Percentiles rank a stretch among this genome's conserved stretches.
These are phyloP conservation scores for Acanthosoma haemorrhoidale DNA, from an alignment of 2,888 invertebrate genomes.

Conservation along the genomic window DNA sequence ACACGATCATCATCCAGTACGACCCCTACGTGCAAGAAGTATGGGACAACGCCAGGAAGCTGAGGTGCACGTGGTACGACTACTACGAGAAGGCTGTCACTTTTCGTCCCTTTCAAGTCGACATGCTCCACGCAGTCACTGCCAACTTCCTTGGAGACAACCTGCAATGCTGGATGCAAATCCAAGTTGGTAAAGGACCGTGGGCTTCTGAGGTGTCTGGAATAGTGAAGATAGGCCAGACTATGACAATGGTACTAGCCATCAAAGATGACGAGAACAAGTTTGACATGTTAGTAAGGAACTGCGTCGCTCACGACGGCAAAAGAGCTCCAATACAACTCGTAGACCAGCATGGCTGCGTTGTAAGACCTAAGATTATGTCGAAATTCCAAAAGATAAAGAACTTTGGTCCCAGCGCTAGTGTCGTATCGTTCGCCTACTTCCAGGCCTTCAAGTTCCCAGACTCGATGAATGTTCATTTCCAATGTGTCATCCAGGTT, in stretches of 20 bases:
- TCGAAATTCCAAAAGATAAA: conserved; percentile 90
- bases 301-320: conserved; percentile 91
- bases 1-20: conserved; percentile 88
- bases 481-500: conserved; percentile 91
- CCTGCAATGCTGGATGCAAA: conserved; percentile 96
- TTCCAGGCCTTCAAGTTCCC: conserved; percentile 96
- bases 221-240: conserved; percentile 89
- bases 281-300: conserved; percentile 90
- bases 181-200: conserved; percentile 89
- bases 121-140: conserved; percentile 89
- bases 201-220: conserved; percentile 95
- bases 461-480: conserved; percentile 93
- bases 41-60: conserved; percentile 89
- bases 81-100: conserved; percentile 93
- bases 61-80: conserved; percentile 92
- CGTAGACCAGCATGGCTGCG: conserved; percentile 88
- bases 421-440: conserved; percentile 84
- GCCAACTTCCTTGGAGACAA: conserved; percentile 94
- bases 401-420: conserved; percentile 89
- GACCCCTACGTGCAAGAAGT: conserved; percentile 88
- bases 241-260: conserved; percentile 93
- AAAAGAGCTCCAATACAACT: conserved; percentile 88
- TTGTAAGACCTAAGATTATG: conserved; percentile 87
- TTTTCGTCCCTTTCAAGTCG: conserved; percentile 89
- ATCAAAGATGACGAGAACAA: conserved; percentile 93